phyloP scores from a whole-genome alignment of 2,888 invertebrate species.

The Agonopterix alstromeriana region DNA sequence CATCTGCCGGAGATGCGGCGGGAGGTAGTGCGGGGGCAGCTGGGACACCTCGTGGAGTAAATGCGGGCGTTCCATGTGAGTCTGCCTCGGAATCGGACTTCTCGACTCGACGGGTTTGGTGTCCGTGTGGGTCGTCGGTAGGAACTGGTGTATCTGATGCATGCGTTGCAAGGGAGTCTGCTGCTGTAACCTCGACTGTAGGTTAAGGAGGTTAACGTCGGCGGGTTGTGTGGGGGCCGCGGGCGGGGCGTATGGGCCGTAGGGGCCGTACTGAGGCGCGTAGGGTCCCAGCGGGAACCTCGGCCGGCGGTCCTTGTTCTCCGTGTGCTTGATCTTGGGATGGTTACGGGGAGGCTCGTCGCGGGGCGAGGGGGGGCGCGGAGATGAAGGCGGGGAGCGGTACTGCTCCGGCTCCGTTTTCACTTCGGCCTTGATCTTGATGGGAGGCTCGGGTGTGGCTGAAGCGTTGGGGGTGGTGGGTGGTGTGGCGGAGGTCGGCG shows the following conservation, averaged over 20 bases:
- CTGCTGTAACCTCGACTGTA: constrained; percentile 9
- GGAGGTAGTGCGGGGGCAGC: constrained; percentile 3
- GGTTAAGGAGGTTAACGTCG: constrained; percentile 4
- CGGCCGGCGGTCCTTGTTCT: constrained; percentile 59
- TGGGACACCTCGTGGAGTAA: constrained; percentile 7
- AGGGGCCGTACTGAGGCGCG: constrained; percentile 65
- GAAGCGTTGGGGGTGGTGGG: constrained; percentile 11
- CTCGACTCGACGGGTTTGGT: background rate
- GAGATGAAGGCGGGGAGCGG: constrained; percentile 44
- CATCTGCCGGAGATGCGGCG: constrained; percentile 1
- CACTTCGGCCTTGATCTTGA: constrained; percentile 64
- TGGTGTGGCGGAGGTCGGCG: background rate
- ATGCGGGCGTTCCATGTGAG: constrained; percentile 10
- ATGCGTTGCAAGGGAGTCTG: constrained; percentile 17
- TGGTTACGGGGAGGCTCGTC: constrained; percentile 40
- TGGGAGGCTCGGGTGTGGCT: constrained; percentile 20
- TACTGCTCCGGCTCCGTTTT: constrained; percentile 63
- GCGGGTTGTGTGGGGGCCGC: constrained; percentile 13
- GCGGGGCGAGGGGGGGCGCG: constrained; percentile 23
- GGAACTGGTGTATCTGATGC: constrained; percentile 18
- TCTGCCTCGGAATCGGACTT: background rate
- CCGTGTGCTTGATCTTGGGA: constrained; percentile 66
- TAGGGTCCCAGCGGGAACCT: constrained; percentile 66
- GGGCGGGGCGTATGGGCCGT: constrained; percentile 60
- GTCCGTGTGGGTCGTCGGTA: constrained; percentile 10